Percentiles rank a stretch among this genome's conserved stretches.
Evolutionary conservation across 2,113 vertebrate genomes (phyloP).

Genomic region (Chaetodon auriga): DNA sequence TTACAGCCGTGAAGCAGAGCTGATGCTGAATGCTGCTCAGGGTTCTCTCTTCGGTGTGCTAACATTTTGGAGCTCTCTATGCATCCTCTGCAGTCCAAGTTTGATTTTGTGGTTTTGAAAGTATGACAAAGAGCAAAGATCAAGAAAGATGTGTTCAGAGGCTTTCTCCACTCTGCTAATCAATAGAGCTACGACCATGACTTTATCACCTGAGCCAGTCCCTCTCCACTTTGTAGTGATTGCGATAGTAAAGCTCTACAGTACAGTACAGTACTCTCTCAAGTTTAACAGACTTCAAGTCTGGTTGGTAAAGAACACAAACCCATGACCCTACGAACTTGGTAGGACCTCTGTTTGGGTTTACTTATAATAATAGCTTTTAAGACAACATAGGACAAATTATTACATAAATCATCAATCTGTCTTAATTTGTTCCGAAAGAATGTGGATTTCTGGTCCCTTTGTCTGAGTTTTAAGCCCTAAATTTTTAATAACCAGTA

Average conservation of each 20-base stretch:
- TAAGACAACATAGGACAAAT: neutral
- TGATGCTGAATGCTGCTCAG: neutral
- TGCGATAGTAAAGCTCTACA: neutral
- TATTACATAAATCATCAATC: neutral
- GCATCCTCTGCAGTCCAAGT: neutral
- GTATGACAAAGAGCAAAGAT: neutral
- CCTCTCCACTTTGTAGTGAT: neutral
- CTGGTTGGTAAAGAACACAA: too few relatives aligned
- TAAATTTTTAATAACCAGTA: too few relatives aligned
- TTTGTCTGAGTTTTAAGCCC: too few relatives aligned
- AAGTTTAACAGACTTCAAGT: too few relatives aligned
- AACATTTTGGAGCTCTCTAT: neutral
- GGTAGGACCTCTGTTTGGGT: neutral
- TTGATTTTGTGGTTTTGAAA: neutral
- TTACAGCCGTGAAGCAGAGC: constrained; percentile 12
- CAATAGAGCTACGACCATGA: neutral
- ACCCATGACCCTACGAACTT: neutral
- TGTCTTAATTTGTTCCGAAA: neutral
- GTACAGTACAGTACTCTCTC: too few relatives aligned
- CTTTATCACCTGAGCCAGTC: neutral
- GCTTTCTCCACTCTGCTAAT: neutral
- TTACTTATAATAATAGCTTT: neutral
- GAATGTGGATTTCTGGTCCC: too few relatives aligned
- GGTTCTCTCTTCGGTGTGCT: neutral
- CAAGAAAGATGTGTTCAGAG: too few relatives aligned